phyloP scores from a whole-genome alignment of 2,797 vertebrate genomes.

The Artibeus lituratus region DNA sequence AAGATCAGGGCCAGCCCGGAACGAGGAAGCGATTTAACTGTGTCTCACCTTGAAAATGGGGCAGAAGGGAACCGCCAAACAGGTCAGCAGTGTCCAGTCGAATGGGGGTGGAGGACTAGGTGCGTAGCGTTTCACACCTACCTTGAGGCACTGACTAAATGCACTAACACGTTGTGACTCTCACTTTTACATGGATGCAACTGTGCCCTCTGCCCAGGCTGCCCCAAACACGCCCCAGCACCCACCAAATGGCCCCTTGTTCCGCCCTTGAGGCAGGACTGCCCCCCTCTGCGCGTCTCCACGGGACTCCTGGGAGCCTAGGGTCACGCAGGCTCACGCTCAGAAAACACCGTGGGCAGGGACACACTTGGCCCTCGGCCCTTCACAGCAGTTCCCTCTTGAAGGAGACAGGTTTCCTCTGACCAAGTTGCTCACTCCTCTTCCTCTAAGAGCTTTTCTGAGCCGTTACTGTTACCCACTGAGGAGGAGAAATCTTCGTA shows the following conservation, averaged over 20 bases:
- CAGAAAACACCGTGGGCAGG: accelerated
- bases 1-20: background rate
- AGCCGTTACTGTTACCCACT: background rate
- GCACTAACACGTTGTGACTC: background rate
- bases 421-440: background rate
- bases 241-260: accelerated
- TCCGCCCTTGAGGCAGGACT: accelerated
- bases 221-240: too few species aligned
- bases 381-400: background rate
- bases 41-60: background rate
- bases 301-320: accelerated
- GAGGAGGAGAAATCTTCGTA: background rate
- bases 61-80: background rate
- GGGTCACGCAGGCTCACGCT: accelerated
- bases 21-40: background rate
- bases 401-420: background rate
- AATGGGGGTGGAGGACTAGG: accelerated
- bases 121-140: accelerated
- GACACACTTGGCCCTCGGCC: background rate
- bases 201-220: background rate
- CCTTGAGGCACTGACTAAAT: background rate
- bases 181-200: background rate
- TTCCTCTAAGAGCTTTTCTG: background rate
- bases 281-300: accelerated
- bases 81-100: background rate